phyloP scores from a whole-genome alignment of 2,888 invertebrate genomes.

The Dynastes grantii region DNA sequence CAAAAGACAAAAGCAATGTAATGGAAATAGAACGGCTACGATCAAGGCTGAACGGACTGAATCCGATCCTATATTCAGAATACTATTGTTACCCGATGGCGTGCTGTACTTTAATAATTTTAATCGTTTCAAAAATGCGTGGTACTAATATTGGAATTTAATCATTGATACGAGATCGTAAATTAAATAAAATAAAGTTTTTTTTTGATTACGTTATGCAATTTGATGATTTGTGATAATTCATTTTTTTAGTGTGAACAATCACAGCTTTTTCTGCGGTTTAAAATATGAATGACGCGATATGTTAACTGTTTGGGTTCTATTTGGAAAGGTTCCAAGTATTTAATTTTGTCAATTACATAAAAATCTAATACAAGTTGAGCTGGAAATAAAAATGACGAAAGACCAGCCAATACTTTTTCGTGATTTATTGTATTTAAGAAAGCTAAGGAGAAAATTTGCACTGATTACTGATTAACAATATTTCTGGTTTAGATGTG shows the following conservation, averaged over 20 bases:
- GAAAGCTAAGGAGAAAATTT: too few relatives aligned
- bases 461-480: too few relatives aligned
- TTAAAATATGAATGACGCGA: constrained; percentile 7
- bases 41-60: constrained; percentile 37
- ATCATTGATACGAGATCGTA: background rate
- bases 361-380: background rate
- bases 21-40: constrained; percentile 32
- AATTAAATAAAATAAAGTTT: background rate
- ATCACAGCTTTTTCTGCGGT: background rate
- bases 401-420: background rate
- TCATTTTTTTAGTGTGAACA: too few relatives aligned
- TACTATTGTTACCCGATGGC: constrained; percentile 20
- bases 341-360: constrained; percentile 22
- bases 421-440: too few relatives aligned
- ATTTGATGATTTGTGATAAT: too few relatives aligned
- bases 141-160: background rate
- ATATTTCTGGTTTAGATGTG: too few relatives aligned
- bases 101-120: background rate
- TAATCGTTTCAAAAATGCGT: background rate
- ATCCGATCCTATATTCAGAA: background rate
- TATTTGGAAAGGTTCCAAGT: constrained; percentile 13
- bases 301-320: background rate
- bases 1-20: constrained; percentile 33
- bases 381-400: background rate
- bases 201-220: too few relatives aligned